Conservation (phyloP, 2,797 vertebrate genomes). For the Botia kubotai region DNA sequence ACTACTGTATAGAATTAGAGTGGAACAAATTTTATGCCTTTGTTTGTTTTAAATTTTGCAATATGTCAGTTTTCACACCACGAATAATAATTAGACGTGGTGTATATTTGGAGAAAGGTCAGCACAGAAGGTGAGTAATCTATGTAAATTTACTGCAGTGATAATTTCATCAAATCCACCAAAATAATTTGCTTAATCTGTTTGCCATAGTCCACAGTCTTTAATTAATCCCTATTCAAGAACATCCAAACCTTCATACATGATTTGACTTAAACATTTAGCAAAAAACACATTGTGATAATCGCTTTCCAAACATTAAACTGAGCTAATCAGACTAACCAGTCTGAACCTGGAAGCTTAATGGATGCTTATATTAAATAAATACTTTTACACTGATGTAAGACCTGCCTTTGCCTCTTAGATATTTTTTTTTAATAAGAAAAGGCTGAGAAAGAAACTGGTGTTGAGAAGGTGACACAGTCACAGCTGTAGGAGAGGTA, state of each 20-base stretch:
- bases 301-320: conserved; percentile 29
- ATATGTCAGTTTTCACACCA: conserved; percentile 29
- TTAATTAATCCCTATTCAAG: conserved; percentile 55
- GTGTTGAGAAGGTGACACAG: conserved; percentile 6
- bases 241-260: conserved; percentile 44
- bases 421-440: not conserved
- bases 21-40: not conserved
- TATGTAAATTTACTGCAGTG: conserved; percentile 41
- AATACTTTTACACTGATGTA: not conserved
- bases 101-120: conserved; percentile 45
- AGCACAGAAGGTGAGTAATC: conserved; percentile 28
- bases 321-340: not conserved
- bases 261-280: conserved; percentile 39
- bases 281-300: conserved; percentile 19
- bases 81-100: conserved; percentile 13
- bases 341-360: not conserved
- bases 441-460: too few relatives aligned
- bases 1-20: not conserved
- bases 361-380: not conserved
- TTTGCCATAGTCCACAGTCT: conserved; percentile 51
- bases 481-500: conserved; percentile 9
- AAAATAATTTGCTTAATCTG: conserved; percentile 51
- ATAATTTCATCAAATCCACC: conserved; percentile 50
- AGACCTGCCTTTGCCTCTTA: not conserved
- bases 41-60: conserved; percentile 21